Evolutionary conservation across 2,888 invertebrate genomes (phyloP), one percentile per base, ranked within the genome.

Genomic region (Loripinus fragilis): DNA sequence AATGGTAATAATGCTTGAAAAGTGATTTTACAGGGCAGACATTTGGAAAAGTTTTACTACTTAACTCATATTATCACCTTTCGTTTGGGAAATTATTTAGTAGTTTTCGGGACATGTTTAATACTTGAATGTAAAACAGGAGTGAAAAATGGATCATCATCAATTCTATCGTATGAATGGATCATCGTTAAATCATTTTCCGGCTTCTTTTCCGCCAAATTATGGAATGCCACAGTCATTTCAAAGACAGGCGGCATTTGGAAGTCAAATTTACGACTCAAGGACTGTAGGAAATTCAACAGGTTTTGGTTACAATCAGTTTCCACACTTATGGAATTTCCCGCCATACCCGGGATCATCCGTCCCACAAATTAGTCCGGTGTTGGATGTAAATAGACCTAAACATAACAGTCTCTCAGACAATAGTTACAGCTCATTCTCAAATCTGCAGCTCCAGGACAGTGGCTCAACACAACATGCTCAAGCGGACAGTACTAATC

Each of bases 111-210:
- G 73, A 74, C 69, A 75, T 78, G 33, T 77, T 72, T 77, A 65
- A 78, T 78, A 71, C 45, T 74, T 68, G 41, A 60, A 64, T 82
- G 76, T 70, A 42, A 42, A 74, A 69, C 55, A 50, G 64, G 72
- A 67, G 75, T 80, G 81, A 79, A 55, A 74, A 76, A 88, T 88
- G 88, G 86, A 87, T 72, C 86, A 81, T 69, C 73, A 86, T 77
- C 77, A 82, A 41, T 68, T 88, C 38, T 87, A 87, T 76, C 85
- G 87, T 35, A 86, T 88, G 83, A 87, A 85, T 80, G 83, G 86
- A 42, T 83, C 87, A n/a, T 79, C 86, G 23, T 71, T 88, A 66
- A 86, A 88, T 71, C 88, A 89, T 74, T 86, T 85, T 80, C 81
- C 87, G 77, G 55, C 75, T 52, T 48, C 74, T 71, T 81, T 84